Evolutionary conservation across 2,797 vertebrate species (phyloP), one percentile per base, ranked within the genome.

Genomic region (Acrossocheilus wenchowensis): DNA sequence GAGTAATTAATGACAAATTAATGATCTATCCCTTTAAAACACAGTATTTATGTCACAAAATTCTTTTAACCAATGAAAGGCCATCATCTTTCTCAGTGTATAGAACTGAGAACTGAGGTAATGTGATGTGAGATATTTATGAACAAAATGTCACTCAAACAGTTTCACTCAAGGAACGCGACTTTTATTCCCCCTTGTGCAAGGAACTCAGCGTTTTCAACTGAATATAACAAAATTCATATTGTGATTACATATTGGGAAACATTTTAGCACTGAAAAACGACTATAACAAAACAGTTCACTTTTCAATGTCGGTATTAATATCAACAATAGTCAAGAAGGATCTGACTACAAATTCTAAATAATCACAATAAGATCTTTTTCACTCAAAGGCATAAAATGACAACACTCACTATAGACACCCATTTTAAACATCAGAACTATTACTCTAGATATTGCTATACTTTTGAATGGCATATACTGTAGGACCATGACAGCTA

Each of bases 391-490:
- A 75, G 77, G 78, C 87, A 78, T 85, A 73, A 86, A 83, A 84
- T 85, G 72, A 85, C 78, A 83, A 85, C 85, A 87, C 75, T 87
- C 69, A 81, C 82, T 82, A 88, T 74, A 71, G 43, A 84, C 57
- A 81, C 78, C 72, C 54, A 68, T 80, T 72, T 84, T 54, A 75
- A 71, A 75, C 26, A 66, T 41, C 68, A 68, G 81, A 60, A 54
- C 62, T 89, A 79, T 86, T 85, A 83, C 64, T 74, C 81, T 79
- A 82, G 54, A 96, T 99, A 99, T 99, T 99, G 98, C 98, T 99
- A 98, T 98, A 98, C 96, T 95, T 96, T 89, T 93, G 92, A 93
- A 95, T 93, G 93, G 95, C 94, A 94, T 93, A 94, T 94, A 95
- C 93, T 91, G 93, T 94, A 93, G 89, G 92, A 95, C 92, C 92